Percentiles rank a stretch among this genome's conserved stretches.
These are phyloP conservation scores for Hylaea fasciaria DNA, from an alignment of 2,888 invertebrate genomes.

Conservation along the genomic window DNA sequence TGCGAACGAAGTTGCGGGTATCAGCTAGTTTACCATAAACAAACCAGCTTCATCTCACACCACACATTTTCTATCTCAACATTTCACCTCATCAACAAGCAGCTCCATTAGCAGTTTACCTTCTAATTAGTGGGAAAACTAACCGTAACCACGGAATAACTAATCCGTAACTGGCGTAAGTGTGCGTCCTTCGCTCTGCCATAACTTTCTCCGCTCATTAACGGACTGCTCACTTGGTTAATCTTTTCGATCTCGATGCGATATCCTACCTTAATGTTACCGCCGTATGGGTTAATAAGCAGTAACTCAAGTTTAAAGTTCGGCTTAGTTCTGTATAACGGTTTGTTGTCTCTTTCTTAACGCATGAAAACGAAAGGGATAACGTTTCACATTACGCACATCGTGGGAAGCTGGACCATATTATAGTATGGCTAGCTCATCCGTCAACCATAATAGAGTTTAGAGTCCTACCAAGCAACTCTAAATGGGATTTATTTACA, in stretches of 20 bases:
- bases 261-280: slow-evolving; percentile 21
- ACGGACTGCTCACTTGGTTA: slow-evolving; percentile 28
- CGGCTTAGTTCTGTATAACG: neutral
- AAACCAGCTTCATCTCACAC: too few relatives aligned
- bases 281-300: neutral
- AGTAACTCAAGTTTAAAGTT: slow-evolving; percentile 10
- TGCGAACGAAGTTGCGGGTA: too few relatives aligned
- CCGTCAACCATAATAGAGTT: too few relatives aligned
- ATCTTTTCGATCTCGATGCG: slow-evolving; percentile 29
- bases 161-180: neutral
- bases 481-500: too few relatives aligned
- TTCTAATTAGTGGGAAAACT: slow-evolving; percentile 24
- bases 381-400: too few relatives aligned
- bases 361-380: too few relatives aligned
- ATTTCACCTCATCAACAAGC: slow-evolving; percentile 4
- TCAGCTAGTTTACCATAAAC: too few relatives aligned
- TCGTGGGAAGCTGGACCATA: too few relatives aligned
- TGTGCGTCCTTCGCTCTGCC: slow-evolving; percentile 7
- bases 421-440: too few relatives aligned
- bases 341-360: too few relatives aligned
- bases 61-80: too few relatives aligned
- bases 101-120: slow-evolving; percentile 25
- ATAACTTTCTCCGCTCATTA: slow-evolving; percentile 32
- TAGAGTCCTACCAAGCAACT: too few relatives aligned
- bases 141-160: neutral